These are phyloP conservation scores for Sebastes vulpes DNA, from an alignment of 2,797 vertebrate species.

Conservation along the genomic window DNA sequence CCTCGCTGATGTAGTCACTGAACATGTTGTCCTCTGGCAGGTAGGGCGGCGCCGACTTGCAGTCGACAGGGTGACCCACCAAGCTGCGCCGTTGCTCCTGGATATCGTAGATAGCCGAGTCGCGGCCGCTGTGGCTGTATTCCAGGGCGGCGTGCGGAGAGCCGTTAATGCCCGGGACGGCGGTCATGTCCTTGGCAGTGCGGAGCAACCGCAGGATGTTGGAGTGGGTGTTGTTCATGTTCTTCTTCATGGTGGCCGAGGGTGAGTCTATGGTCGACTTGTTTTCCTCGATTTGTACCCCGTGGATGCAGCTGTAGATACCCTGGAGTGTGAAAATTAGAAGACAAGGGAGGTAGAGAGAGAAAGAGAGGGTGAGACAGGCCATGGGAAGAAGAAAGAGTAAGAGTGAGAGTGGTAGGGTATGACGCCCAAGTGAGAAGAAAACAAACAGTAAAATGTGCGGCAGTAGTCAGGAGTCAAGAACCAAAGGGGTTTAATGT, in stretches of 20 bases:
- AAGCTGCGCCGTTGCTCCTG: slow-evolving; percentile 96
- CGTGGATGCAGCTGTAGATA: slow-evolving; percentile 99
- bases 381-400: slow-evolving; percentile 42
- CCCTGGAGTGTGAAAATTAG: slow-evolving; percentile 86
- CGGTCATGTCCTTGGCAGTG: slow-evolving; percentile 99
- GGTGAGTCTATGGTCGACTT: slow-evolving; percentile 96
- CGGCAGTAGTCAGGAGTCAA: slow-evolving; percentile 27
- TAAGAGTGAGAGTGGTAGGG: slow-evolving; percentile 36
- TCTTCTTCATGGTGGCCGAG: slow-evolving; percentile 97
- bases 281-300: slow-evolving; percentile 97
- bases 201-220: slow-evolving; percentile 98
- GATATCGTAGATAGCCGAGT: slow-evolving; percentile 95
- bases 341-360: slow-evolving; percentile 57
- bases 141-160: slow-evolving; percentile 96
- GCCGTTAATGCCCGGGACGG: slow-evolving; percentile 88
- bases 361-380: slow-evolving; percentile 60
- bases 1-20: slow-evolving; percentile 98
- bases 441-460: slow-evolving; percentile 38
- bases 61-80: slow-evolving; percentile 91
- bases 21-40: slow-evolving; percentile 98
- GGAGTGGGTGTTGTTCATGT: slow-evolving; percentile 99
- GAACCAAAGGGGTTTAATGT: slow-evolving; percentile 34
- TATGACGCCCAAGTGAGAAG: slow-evolving; percentile 23
- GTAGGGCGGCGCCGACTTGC: slow-evolving; percentile 84
- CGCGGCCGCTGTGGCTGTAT: slow-evolving; percentile 91